A percentile compares a stretch with the other conserved stretches of the same genome.
Conservation (phyloP, 2,888 invertebrate genomes). For the Dicycla oo region DNA sequence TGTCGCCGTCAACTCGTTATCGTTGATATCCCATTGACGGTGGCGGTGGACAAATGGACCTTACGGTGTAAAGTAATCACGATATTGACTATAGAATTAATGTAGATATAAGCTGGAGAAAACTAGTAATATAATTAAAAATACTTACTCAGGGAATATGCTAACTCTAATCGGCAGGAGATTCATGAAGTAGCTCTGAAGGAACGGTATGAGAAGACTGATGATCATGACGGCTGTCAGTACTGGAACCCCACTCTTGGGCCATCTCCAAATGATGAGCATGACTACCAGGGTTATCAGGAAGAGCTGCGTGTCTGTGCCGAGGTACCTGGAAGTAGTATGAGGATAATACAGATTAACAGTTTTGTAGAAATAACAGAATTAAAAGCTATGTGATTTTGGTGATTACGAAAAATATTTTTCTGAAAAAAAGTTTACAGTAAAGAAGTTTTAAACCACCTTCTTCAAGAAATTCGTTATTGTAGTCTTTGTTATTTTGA, state of each 20-base stretch:
- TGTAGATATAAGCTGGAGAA: not conserved
- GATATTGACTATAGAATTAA: not conserved
- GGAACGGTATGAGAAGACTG: constrained; percentile 85
- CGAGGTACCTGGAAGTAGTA: constrained; percentile 80
- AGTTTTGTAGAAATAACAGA: not conserved
- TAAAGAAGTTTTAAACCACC: not conserved
- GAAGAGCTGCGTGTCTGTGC: constrained; percentile 87
- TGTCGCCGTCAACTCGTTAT: too few relatives aligned
- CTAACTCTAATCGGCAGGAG: constrained; percentile 85
- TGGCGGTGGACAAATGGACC: too few relatives aligned
- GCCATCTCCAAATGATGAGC: constrained; percentile 87
- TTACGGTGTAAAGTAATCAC: not conserved
- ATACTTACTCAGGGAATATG: constrained; percentile 84
- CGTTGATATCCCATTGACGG: too few relatives aligned
- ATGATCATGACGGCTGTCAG: constrained; percentile 81
- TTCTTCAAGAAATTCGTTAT: not conserved
- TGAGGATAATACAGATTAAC: not conserved
- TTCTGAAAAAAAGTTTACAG: not conserved
- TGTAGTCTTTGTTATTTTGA: not conserved
- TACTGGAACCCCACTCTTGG: constrained; percentile 80
- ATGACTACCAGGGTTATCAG: constrained; percentile 83
- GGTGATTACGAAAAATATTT: not conserved
- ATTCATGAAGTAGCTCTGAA: constrained; percentile 87
- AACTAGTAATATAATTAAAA: not conserved
- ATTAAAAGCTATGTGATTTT: not conserved